Evolutionary conservation across 1,140 invertebrate species (phyloP), one percentile per base, ranked within the genome.

Genomic region (Macrocentrus cingulum): DNA sequence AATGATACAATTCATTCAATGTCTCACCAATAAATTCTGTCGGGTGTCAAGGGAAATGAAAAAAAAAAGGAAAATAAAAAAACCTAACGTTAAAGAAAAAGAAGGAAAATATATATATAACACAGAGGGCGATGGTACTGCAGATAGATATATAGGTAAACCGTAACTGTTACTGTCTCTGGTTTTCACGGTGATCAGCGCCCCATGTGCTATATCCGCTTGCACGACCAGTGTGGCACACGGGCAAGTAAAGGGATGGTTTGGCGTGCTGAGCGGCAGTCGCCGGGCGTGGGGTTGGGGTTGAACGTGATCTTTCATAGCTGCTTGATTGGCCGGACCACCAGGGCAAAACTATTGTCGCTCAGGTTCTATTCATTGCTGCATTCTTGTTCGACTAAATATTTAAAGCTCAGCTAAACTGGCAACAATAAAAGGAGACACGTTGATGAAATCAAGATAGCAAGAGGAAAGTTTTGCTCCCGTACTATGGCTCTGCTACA

Each of bases 281-380:
- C 51, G 9, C 29, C n/a, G 29, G 18, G 19, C 39, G 51, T 51
- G 66, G 65, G n/a, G 45, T 59, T 63, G 20, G 66, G 67, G 59
- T 62, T 70, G 74, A 64, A 79, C 75, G 76, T 79, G 76, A 77
- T 77, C 75, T 77, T 77, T 77, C 75, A 77, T 74, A 70, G 74
- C 64, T 66, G 74, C 71, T 77, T 79, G 75, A 77, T 79, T 79
- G 76, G 67, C 66, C 59, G 42, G 45, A 29, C 46, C 7, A 58
- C 45, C 52, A 37, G 16, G 20, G 67, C 16, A 23, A 60, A 74
- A 66, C 55, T 75, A 71, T 77, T 75, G 70, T 72, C 70, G 62
- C 20, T n/a, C 20, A 1, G 8, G 8, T 9, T 5, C n/a, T 15
- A 3, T 5, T 25, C n/a, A 8, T 1, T 4, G 16, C n/a, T 37